These are phyloP conservation scores for Decapterus maruadsi DNA, from an alignment of 2,797 vertebrate species.

Conservation along the genomic window DNA sequence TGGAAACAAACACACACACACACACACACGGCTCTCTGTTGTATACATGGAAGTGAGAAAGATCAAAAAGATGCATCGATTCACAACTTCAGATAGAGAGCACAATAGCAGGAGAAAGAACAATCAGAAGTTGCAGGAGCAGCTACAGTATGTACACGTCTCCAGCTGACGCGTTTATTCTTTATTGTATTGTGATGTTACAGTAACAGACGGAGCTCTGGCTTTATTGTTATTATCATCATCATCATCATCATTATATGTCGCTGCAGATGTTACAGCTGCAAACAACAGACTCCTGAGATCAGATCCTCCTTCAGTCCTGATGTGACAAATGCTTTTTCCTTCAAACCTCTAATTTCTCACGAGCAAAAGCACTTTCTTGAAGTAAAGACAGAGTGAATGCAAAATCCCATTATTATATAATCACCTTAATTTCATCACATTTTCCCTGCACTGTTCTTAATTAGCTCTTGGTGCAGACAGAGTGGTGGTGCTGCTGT, in stretches of 20 bases:
- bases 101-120: slow-evolving; percentile 61
- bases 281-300: slow-evolving; percentile 25
- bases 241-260: too few relatives aligned
- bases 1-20: slow-evolving; percentile 48
- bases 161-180: slow-evolving; percentile 35
- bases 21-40: slow-evolving; percentile 42
- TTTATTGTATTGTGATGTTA: slow-evolving; percentile 41
- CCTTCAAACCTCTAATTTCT: background rate
- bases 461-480: background rate
- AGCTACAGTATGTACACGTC: slow-evolving; percentile 1
- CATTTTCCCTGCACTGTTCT: background rate
- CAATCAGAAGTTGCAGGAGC: slow-evolving; percentile 41
- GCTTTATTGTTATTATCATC: slow-evolving; percentile 11
- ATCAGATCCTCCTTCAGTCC: background rate
- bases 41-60: slow-evolving; percentile 57
- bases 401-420: background rate
- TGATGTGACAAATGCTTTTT: background rate
- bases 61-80: slow-evolving; percentile 79
- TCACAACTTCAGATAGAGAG: slow-evolving; percentile 62
- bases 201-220: slow-evolving; percentile 27
- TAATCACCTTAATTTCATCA: background rate
- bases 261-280: slow-evolving; percentile 43
- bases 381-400: background rate
- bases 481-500: background rate
- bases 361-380: background rate